phyloP scores from a whole-genome alignment of 2,113 vertebrate species.

The Gadus chalcogrammus region DNA sequence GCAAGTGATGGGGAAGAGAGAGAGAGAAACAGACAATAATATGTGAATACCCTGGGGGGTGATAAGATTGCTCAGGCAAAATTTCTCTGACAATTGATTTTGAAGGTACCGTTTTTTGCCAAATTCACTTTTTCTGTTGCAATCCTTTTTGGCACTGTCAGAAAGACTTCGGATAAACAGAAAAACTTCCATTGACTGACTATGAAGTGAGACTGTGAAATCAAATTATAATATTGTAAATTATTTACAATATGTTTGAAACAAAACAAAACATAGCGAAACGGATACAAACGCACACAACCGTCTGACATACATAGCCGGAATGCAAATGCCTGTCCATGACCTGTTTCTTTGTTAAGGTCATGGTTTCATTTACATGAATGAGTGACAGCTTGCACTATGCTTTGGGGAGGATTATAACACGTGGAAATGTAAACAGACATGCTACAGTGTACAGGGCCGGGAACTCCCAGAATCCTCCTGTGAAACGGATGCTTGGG shows the following conservation, averaged over 20 bases:
- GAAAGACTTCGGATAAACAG: background rate
- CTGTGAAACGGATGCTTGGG: too few species aligned
- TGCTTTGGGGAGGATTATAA: background rate
- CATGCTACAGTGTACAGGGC: too few species aligned
- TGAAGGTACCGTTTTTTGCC: background rate
- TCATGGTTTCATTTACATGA: too few species aligned
- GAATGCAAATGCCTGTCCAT: too few species aligned
- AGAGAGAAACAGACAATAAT: background rate
- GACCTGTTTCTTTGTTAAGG: too few species aligned
- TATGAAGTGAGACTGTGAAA: background rate
- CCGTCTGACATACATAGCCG: too few species aligned
- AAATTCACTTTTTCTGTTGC: slow-evolving; percentile 10
- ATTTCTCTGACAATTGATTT: background rate
- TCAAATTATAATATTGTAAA: background rate
- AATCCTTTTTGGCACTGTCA: background rate
- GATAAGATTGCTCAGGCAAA: background rate
- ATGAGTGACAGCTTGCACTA: too few species aligned
- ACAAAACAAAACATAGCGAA: slow-evolving; percentile 19
- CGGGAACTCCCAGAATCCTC: too few species aligned
- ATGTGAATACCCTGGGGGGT: too few species aligned
- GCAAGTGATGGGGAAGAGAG: background rate
- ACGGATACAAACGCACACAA: too few species aligned
- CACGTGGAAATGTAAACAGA: too few species aligned
- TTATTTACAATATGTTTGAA: slow-evolving; percentile 36
- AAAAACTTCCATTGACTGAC: background rate